Conservation (phyloP, 2,113 vertebrate genomes). For the Ardeotis arabs region DNA sequence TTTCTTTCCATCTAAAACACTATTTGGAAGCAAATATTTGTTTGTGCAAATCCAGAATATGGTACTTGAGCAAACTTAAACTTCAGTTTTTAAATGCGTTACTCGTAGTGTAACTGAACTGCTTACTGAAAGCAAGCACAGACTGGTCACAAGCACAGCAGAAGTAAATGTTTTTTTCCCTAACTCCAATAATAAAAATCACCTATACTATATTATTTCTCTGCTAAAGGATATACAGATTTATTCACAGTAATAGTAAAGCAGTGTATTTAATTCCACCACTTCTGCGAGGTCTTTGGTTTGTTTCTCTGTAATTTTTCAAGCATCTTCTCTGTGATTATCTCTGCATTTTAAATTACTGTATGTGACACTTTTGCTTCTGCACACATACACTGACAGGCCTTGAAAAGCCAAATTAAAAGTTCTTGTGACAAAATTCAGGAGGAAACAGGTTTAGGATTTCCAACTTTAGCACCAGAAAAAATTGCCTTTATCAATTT, state of each 20-base stretch:
- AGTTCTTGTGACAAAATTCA: not conserved
- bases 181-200: not conserved
- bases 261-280: not conserved
- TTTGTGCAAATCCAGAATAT: not conserved
- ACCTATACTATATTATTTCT: not conserved
- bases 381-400: not conserved
- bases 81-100: not conserved
- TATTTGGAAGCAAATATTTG: not conserved
- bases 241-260: not conserved
- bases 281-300: not conserved
- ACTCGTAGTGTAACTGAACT: not conserved
- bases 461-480: not conserved
- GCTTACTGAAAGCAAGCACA: not conserved
- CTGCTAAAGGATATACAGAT: not conserved
- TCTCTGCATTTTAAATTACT: not conserved
- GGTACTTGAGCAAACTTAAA: not conserved
- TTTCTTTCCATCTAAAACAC: not conserved
- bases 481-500: not conserved
- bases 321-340: not conserved
- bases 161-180: conserved; percentile 16
- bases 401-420: not conserved
- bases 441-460: not conserved
- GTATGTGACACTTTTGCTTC: not conserved
- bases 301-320: not conserved
- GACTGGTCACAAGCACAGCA: not conserved